Evolutionary conservation across 2,888 invertebrate species (phyloP), one percentile per base, ranked within the genome.

Genomic region (Dilophus febrilis): DNA sequence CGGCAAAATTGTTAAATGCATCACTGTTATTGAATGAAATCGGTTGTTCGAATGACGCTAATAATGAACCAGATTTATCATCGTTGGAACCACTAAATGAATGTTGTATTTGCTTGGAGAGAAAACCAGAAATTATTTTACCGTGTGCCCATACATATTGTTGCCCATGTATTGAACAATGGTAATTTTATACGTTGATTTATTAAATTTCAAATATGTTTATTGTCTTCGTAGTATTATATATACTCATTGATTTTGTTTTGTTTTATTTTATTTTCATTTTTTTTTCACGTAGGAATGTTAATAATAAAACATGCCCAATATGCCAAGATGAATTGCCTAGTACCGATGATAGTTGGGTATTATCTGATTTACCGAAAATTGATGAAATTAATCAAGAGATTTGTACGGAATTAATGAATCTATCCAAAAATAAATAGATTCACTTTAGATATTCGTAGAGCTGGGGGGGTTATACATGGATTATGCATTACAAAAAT

Each of bases 141-240:
- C 74, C 77, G 3, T 81, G 81, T 56, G 64, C 74, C 2, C 81
- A 81, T 54, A 70, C 70, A 49, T 81, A 75, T 57, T 81, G 81
- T 54, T 62, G 70, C 43, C 67, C 68, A 38, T 81, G 81, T 54
- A 77, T 80, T 47, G 74, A 78, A 51, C 72, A 75, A 58, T 81
- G 81, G 81, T 75, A 57, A 54, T 13, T 27, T 3, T 14, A n/a
- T 4, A 10, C 7, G 19, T 5, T 8, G n/a, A 3, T 35, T 6
- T n/a, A 35, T 5, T 58, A 47, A 40, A 16, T 34, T 31, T 39
- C 38, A 13, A 27, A 18, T 18, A 19, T 35, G 30, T 16, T 10
- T 31, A 31, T 10, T n/a, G n/a, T 31, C 31, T 31, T 5, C n/a
- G 41, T 30, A 4, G 17, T 12, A 12, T n/a, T 29, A 19, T 31